Evolutionary conservation across 2,888 invertebrate genomes (phyloP).

Genomic region (Muschampia plurimacula): DNA sequence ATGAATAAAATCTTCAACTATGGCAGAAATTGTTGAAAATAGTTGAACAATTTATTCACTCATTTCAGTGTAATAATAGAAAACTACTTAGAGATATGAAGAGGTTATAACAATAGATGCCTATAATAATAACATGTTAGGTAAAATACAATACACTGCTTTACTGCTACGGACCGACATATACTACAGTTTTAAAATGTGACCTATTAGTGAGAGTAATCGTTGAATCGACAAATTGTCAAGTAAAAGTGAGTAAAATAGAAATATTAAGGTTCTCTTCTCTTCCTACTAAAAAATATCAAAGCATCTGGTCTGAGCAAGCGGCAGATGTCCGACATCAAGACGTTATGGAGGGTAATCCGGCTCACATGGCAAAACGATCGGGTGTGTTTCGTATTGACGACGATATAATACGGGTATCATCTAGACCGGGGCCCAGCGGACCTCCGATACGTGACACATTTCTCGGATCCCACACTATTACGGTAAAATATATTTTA

Average conservation of each 20-base stretch:
- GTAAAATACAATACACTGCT: no score
- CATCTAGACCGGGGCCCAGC: conserved; percentile 15
- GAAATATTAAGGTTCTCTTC: not conserved
- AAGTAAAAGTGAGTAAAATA: not conserved
- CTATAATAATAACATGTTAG: no score
- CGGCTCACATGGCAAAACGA: conserved; percentile 72
- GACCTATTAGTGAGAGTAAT: not conserved
- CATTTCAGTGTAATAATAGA: not conserved
- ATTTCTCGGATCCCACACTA: conserved; percentile 20
- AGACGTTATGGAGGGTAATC: conserved; percentile 79
- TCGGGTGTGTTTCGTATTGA: conserved; percentile 53
- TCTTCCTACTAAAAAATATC: conserved; percentile 62
- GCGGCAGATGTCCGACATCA: conserved; percentile 78
- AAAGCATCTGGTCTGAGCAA: conserved; percentile 68
- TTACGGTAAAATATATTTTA: conserved; percentile 10
- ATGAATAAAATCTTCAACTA: not conserved
- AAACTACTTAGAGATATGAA: no score
- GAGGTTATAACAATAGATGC: no score
- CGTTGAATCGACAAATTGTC: not conserved
- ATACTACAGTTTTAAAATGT: no score
- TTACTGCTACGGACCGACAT: no score
- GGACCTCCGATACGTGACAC: conserved; percentile 26
- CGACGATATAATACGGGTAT: conserved; percentile 43
- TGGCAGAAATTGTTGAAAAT: not conserved
- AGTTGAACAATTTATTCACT: not conserved